phyloP scores from a whole-genome alignment of 2,888 invertebrate species.

The Pseudoips prasinana region DNA sequence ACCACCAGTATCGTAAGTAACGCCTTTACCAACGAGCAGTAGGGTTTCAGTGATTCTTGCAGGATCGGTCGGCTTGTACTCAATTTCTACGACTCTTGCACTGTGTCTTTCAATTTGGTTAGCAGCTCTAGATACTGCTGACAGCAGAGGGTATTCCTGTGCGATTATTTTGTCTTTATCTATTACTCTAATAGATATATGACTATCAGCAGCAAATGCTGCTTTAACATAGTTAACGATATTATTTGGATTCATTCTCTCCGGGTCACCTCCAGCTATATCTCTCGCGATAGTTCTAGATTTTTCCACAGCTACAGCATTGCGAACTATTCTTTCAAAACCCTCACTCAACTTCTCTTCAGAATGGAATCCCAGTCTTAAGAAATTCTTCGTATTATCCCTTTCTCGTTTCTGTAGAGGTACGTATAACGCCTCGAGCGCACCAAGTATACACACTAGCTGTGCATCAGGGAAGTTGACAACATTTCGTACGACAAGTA shows the following conservation, averaged over 20 bases:
- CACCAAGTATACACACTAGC: conserved; percentile 91
- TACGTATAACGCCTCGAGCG: conserved; percentile 93
- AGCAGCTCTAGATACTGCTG: conserved; percentile 89
- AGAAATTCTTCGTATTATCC: conserved; percentile 81
- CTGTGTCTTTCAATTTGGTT: conserved; percentile 84
- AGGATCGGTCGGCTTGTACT: conserved; percentile 82
- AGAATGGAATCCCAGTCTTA: conserved; percentile 83
- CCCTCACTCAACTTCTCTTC: conserved; percentile 78
- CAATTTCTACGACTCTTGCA: conserved; percentile 84
- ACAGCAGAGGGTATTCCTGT: conserved; percentile 89
- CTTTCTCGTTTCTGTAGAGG: conserved; percentile 89
- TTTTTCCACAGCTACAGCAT: conserved; percentile 84
- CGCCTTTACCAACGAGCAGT: conserved; percentile 93
- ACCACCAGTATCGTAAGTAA: conserved; percentile 91
- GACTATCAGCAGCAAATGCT: conserved; percentile 81
- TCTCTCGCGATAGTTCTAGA: conserved; percentile 81
- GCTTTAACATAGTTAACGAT: conserved; percentile 89
- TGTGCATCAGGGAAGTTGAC: conserved; percentile 87
- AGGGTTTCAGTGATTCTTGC: conserved; percentile 84
- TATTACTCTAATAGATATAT: conserved; percentile 84
- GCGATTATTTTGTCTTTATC: conserved; percentile 82
- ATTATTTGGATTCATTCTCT: conserved; percentile 91
- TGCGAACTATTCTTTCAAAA: conserved; percentile 80
- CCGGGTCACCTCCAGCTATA: conserved; percentile 91
- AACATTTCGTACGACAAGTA: conserved; percentile 87